Conservation (phyloP, 1,140 invertebrate species). For the Scaptomyza hsui region DNA sequence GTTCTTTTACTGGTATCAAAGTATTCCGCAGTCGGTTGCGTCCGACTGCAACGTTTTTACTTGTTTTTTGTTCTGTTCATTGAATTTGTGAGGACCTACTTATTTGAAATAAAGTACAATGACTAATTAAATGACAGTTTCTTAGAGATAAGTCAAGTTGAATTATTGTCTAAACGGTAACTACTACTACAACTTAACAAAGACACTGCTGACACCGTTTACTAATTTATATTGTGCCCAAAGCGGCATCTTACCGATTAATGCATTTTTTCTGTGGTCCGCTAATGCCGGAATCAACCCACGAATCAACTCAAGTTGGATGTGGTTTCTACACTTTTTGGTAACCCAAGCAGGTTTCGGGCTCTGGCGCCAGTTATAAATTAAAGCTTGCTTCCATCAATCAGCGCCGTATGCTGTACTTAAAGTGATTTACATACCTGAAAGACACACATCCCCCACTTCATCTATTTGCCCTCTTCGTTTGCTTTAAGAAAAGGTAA, state of each 20-base stretch:
- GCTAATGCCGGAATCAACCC: constrained; percentile 34
- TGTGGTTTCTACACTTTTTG: constrained; percentile 8
- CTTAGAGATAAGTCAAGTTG: too few relatives aligned
- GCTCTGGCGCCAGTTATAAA: constrained; percentile 42
- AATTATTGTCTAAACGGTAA: too few relatives aligned
- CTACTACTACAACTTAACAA: too few relatives aligned
- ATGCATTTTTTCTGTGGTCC: constrained; percentile 32
- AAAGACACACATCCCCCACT: constrained; percentile 9
- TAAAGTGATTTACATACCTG: constrained; percentile 56
- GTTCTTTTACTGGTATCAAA: too few relatives aligned
- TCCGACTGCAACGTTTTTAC: too few relatives aligned
- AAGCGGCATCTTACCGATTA: constrained; percentile 2
- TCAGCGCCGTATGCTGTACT: constrained; percentile 47
- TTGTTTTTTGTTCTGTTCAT: too few relatives aligned
- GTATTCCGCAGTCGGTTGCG: too few relatives aligned
- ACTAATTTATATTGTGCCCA: too few relatives aligned
- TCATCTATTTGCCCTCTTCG: constrained; percentile 2
- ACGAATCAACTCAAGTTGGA: constrained; percentile 2
- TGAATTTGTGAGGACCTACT: too few relatives aligned
- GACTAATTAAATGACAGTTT: too few relatives aligned
- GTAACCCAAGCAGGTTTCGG: not conserved
- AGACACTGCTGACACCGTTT: too few relatives aligned
- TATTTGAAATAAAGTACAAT: too few relatives aligned
- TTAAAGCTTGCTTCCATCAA: constrained; percentile 53
- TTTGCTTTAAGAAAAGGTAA: constrained; percentile 16